Evolutionary conservation across 2,888 invertebrate species (phyloP), one percentile per base, ranked within the genome.

Genomic region (Selenia dentaria): DNA sequence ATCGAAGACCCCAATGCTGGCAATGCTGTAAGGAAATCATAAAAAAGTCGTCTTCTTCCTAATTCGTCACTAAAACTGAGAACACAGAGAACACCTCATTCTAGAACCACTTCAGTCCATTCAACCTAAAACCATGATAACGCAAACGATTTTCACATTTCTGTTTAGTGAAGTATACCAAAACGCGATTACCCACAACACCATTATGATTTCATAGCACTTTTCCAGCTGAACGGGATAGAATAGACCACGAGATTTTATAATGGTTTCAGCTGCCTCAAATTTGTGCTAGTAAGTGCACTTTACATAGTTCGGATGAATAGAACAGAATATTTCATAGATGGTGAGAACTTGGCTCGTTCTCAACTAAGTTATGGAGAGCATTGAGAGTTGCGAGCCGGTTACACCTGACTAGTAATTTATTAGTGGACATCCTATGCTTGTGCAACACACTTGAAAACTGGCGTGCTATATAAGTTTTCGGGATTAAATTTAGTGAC

Each of bases 241-340:
- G 68, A 77, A 70, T 74, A 70, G 68, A 57, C 63, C 57, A 36
- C 51, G 57, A 64, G 61, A 62, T 64, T 61, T 49, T 58, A 60
- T 73, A 75, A 76, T 75, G 70, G 72, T 68, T 65, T 67, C 58
- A 48, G 57, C 57, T 67, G 60, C 67, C 62, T 71, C 63, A 72
- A 76, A 74, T 74, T 74, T 74, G 70, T 75, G 71, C 74, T 70
- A 75, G 70, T 74, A 74, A 78, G 70, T 77, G 77, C 76, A 76
- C 74, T 74, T 70, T 70, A 70, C 69, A 63, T 64, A 62, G 58
- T 57, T 64, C 51, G 59, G 59, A 71, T 78, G 79, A 82, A 82
- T 79, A 64, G 71, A 69, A 70, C 70, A 71, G 74, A 81, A 77
- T 82, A 82, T 79, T 80, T 79, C 74, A 82, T 78, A 64, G 59